Conservation (phyloP, 2,113 vertebrate species). For the Cheirogaleus medius region DNA sequence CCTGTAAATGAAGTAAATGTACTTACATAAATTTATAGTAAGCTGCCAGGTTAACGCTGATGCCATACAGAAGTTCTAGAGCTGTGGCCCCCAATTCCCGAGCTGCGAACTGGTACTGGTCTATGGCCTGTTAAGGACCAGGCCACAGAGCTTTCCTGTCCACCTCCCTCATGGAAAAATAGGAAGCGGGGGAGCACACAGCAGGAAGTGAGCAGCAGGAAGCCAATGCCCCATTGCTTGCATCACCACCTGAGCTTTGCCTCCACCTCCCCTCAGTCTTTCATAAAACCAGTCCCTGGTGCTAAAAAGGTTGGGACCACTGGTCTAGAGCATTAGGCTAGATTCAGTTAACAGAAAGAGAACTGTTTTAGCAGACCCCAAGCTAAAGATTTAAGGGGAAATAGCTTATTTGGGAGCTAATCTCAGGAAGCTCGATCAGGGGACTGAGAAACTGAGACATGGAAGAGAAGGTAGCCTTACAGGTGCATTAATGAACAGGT, state of each 20-base stretch:
- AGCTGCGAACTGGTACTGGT: too few relatives aligned
- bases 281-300: too few relatives aligned
- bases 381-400: neutral
- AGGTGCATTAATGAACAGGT: neutral
- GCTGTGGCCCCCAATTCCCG: too few relatives aligned
- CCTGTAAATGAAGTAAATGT: conserved; percentile 27
- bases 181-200: too few relatives aligned
- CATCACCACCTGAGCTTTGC: too few relatives aligned
- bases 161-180: too few relatives aligned
- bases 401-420: neutral
- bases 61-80: neutral
- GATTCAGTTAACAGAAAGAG: neutral
- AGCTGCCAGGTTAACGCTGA: neutral
- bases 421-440: neutral
- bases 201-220: too few relatives aligned
- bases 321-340: neutral
- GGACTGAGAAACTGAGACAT: neutral
- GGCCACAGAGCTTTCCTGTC: too few relatives aligned
- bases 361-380: neutral
- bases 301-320: too few relatives aligned
- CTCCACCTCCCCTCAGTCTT: too few relatives aligned
- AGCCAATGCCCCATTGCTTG: too few relatives aligned
- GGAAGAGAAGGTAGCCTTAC: neutral
- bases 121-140: too few relatives aligned
- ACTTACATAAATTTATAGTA: neutral